These are phyloP conservation scores for Dermochelys coriacea DNA, from an alignment of 2,797 vertebrate species.

Conservation along the genomic window DNA sequence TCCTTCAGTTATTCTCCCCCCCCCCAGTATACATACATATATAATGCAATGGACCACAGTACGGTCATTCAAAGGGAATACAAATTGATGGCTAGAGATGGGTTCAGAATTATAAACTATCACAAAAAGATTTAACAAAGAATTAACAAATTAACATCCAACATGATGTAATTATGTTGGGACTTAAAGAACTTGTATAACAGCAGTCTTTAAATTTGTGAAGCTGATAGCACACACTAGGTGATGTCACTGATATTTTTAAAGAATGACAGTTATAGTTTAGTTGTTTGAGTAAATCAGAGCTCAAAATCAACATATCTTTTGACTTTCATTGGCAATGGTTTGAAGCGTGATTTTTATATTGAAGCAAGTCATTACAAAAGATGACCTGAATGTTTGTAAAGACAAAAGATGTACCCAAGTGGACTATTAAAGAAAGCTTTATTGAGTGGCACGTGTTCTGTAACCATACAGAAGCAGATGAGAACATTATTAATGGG, in stretches of 20 bases:
- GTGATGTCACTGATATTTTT: not conserved
- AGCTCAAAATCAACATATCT: not conserved
- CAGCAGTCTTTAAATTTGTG: not conserved
- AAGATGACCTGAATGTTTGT: not conserved
- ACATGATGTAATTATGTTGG: not conserved
- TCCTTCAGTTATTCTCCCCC: not conserved
- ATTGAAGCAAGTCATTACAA: conserved; percentile 10
- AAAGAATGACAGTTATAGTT: not conserved
- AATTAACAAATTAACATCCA: conserved; percentile 24
- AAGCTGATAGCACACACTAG: not conserved
- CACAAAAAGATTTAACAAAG: conserved; percentile 27
- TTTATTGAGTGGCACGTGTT: conserved; percentile 13
- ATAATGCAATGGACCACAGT: conserved; percentile 54
- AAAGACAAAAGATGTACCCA: conserved; percentile 26
- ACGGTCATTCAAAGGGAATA: conserved; percentile 33
- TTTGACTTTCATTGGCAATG: conserved; percentile 16
- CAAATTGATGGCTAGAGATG: conserved; percentile 21
- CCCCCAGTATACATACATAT: conserved; percentile 16
- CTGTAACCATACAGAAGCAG: not conserved
- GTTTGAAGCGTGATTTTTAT: conserved; percentile 25
- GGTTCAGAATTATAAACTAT: conserved; percentile 41
- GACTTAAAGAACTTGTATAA: not conserved
- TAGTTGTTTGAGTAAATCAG: not conserved
- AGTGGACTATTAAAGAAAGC: conserved; percentile 16
- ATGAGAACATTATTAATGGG: conserved; percentile 25